Evolutionary conservation across 2,113 vertebrate species (phyloP).

Genomic region (Ramphastos sulfuratus): DNA sequence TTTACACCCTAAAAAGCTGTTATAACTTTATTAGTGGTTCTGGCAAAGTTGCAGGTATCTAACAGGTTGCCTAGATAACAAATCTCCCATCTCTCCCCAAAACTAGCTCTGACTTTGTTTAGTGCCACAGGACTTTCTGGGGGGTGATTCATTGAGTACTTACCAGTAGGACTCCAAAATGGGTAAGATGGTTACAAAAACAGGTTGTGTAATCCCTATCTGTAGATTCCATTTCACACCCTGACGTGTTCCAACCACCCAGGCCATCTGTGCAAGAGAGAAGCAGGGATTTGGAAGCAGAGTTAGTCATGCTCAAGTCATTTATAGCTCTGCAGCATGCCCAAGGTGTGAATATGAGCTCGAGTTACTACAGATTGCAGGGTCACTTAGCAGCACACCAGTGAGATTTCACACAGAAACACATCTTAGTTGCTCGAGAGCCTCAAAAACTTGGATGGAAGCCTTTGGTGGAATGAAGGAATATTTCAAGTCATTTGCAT

Average conservation of each 20-base stretch:
- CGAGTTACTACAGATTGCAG: slow-evolving; percentile 61
- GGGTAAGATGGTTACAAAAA: slow-evolving; percentile 90
- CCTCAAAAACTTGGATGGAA: slow-evolving; percentile 20
- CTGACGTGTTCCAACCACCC: slow-evolving; percentile 85
- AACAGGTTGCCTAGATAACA: not conserved
- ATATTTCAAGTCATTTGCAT: not conserved
- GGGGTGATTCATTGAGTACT: slow-evolving; percentile 69
- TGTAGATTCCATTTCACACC: slow-evolving; percentile 77
- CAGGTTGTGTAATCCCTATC: slow-evolving; percentile 83
- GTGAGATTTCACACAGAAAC: slow-evolving; percentile 36
- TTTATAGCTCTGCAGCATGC: slow-evolving; percentile 61
- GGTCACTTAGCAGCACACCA: slow-evolving; percentile 42
- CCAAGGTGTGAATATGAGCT: slow-evolving; percentile 46
- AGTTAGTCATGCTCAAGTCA: slow-evolving; percentile 65
- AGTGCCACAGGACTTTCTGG: not conserved
- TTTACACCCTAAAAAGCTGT: not conserved
- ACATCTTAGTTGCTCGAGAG: slow-evolving; percentile 12
- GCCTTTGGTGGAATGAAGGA: not conserved
- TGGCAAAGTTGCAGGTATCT: not conserved
- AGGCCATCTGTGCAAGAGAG: slow-evolving; percentile 77
- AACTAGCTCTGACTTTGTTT: not conserved
- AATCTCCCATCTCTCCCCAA: not conserved
- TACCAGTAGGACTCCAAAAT: slow-evolving; percentile 91
- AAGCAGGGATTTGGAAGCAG: slow-evolving; percentile 68
- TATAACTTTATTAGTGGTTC: not conserved